Percentiles rank a stretch among this genome's conserved stretches.
Evolutionary conservation across 1,140 invertebrate genomes (phyloP).

Genomic region (Adelges cooleyi): DNA sequence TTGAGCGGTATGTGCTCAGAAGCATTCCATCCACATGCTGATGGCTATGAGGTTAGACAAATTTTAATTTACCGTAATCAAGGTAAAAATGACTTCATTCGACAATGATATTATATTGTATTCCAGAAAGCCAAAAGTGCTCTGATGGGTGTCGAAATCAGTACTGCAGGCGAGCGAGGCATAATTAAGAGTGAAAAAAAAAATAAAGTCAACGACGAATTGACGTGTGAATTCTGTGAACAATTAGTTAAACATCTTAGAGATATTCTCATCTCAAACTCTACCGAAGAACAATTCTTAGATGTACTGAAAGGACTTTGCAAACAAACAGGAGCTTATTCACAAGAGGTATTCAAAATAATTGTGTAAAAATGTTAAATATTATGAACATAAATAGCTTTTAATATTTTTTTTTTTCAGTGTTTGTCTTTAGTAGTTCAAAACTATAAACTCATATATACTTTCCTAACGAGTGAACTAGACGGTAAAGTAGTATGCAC

Average conservation of each 20-base stretch:
- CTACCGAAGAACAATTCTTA: slow-evolving; percentile 69
- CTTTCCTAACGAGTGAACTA: slow-evolving; percentile 54
- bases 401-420: slow-evolving; percentile 33
- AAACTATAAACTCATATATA: slow-evolving; percentile 62
- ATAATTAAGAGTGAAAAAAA: not conserved
- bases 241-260: slow-evolving; percentile 64
- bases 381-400: too few relatives aligned
- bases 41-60: slow-evolving; percentile 9
- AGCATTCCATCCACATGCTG: slow-evolving; percentile 22
- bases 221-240: slow-evolving; percentile 73
- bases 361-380: not conserved
- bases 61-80: too few relatives aligned
- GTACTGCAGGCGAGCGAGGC: slow-evolving; percentile 4
- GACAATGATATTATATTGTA: not conserved
- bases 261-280: slow-evolving; percentile 71
- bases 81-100: too few relatives aligned
- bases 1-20: slow-evolving; percentile 55
- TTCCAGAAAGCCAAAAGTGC: not conserved
- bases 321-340: slow-evolving; percentile 58
- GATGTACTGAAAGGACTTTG: slow-evolving; percentile 64
- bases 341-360: slow-evolving; percentile 31
- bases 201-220: slow-evolving; percentile 44
- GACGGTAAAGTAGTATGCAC: slow-evolving; percentile 56
- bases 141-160: slow-evolving; percentile 21
- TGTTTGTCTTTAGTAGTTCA: slow-evolving; percentile 57